phyloP scores from a whole-genome alignment of 23 tunicate species.

The Styela clava region DNA sequence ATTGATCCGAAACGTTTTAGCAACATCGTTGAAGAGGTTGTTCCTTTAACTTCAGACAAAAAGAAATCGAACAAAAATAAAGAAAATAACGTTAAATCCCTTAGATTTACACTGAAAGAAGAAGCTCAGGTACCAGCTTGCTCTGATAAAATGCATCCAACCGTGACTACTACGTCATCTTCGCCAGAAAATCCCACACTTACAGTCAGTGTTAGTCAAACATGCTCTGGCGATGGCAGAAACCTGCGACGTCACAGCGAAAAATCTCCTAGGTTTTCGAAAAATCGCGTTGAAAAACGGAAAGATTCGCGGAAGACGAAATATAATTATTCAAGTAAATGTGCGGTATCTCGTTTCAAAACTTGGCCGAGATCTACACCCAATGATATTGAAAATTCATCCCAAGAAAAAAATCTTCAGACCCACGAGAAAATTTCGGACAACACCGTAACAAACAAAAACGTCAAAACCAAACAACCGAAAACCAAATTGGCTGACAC shows the following conservation, averaged over 20 bases:
- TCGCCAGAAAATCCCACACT: neutral
- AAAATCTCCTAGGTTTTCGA: neutral
- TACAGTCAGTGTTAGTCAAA: neutral
- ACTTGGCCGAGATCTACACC: neutral
- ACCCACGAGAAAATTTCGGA: neutral
- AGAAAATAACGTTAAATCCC: neutral
- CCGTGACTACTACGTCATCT: neutral
- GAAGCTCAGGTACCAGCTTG: neutral
- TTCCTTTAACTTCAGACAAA: neutral
- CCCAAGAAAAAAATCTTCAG: neutral
- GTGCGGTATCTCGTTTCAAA: neutral
- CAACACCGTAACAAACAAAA: neutral
- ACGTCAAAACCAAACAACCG: neutral
- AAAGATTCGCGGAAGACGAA: neutral
- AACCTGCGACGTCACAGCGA: neutral
- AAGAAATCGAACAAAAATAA: neutral
- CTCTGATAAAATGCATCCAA: neutral
- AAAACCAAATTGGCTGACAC: neutral
- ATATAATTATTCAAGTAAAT: too few species aligned
- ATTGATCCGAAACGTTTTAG: neutral
- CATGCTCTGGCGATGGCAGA: neutral
- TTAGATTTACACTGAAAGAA: neutral
- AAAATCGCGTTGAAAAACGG: neutral
- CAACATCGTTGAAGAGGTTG: neutral
- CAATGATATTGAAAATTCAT: neutral